These are phyloP conservation scores for Xerus rutilus DNA, from an alignment of 2,797 vertebrate genomes.

Conservation along the genomic window DNA sequence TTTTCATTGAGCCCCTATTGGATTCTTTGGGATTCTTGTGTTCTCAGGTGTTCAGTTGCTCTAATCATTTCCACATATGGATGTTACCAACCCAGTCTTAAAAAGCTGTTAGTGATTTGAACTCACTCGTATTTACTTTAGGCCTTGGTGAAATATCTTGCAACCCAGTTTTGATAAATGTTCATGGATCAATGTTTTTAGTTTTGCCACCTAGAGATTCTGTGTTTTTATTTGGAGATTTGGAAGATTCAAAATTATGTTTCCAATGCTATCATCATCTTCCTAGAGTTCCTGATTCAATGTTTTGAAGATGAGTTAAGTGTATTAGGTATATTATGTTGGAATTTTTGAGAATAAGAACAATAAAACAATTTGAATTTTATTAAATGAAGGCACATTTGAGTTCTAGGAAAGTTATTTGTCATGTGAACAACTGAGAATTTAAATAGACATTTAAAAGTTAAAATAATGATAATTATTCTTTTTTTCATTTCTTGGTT, in stretches of 20 bases:
- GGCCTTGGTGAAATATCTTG: background rate
- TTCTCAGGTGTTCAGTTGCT: background rate
- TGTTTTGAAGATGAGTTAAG: background rate
- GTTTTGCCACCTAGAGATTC: background rate
- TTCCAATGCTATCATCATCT: background rate
- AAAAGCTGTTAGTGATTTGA: background rate
- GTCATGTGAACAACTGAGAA: background rate
- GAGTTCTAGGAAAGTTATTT: background rate
- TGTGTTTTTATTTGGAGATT: background rate
- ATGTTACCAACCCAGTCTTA: background rate
- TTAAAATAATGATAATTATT: background rate
- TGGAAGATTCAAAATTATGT: background rate
- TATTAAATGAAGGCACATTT: background rate
- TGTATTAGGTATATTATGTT: background rate
- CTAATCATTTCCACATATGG: background rate
- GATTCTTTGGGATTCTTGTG: background rate
- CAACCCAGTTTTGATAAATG: background rate
- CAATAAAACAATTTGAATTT: slow-evolving; percentile 14
- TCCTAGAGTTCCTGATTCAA: background rate
- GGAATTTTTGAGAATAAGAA: background rate
- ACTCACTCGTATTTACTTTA: background rate
- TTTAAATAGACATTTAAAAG: background rate
- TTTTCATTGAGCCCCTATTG: too few species aligned
- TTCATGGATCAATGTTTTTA: background rate
- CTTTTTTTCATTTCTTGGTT: background rate